Evolutionary conservation across 2,113 vertebrate genomes (phyloP), one percentile per base, ranked within the genome.

Genomic region (Paracanthobrama guichenoti): DNA sequence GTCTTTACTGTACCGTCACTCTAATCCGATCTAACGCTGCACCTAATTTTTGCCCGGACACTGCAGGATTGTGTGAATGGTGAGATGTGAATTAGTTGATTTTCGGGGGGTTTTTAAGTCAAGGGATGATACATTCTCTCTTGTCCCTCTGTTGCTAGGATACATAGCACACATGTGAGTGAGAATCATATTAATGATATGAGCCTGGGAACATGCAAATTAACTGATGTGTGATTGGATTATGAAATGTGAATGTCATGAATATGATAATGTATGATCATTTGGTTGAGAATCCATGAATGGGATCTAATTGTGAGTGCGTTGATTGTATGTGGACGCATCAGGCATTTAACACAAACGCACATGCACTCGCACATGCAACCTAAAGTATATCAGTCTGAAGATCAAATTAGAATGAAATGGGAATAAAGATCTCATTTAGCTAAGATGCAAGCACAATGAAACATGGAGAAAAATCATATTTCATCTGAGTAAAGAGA

Each of bases 181-280:
- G 57, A 84, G 84, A 87, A 82, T 87, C 88, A 87, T 81, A 86
- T 87, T 87, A 89, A 87, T 87, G 86, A 86, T 79, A 84, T 50
- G 84, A 69, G 81, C 78, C 85, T 82, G 85, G 71, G 84, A 84
- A 82, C 84, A 78, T 88, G 84, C 84, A 84, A 87, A 87, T 87
- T 7, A 89, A 79, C 80, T 66, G 64, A 81, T 79, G 84, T 88
- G 81, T 86, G 84, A 88, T 88, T 88, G 87, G 87, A 46, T 82
- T 84, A 79, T 86, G 81, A 73, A 87, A 83, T 72, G 82, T 53
- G 76, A 78, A 86, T 86, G 83, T 87, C 86, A 89, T 84, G 84
- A 87, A 86, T 87, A 87, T 86, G 72, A 84, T 74, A 89, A 87
- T 82, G 46, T 84, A 62, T 87, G 60, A 74, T 83, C 35, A 83